phyloP scores from a whole-genome alignment of 2,113 vertebrate species.

The Sebastes fasciatus region DNA sequence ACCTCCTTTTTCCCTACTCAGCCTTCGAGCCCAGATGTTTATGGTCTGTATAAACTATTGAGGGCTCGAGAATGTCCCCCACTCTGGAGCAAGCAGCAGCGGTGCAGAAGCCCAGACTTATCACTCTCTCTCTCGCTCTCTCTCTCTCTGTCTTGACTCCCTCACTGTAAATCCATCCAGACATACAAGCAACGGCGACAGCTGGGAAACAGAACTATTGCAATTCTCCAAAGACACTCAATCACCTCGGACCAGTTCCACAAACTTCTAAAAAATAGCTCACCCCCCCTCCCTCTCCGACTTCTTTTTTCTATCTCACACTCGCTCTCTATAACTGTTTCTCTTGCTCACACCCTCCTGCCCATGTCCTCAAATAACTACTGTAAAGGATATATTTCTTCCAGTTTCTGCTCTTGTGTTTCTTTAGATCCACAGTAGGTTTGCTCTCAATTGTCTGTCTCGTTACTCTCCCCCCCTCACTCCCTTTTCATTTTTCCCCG shows the following conservation, averaged over 20 bases:
- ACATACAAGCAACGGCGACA: constrained; percentile 74
- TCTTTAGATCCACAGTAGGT: constrained; percentile 12
- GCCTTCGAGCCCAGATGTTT: constrained; percentile 84
- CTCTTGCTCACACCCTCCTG: constrained; percentile 32
- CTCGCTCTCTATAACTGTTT: constrained; percentile 38
- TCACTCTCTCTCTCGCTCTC: constrained; percentile 66
- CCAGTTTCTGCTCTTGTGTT: constrained; percentile 8
- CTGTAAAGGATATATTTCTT: constrained; percentile 16
- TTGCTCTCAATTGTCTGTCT: constrained; percentile 16
- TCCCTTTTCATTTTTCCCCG: neutral
- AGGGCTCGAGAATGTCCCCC: constrained; percentile 82
- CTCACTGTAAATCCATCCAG: constrained; percentile 79
- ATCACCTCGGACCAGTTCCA: constrained; percentile 73
- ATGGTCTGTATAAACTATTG: constrained; percentile 86
- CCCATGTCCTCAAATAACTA: constrained; percentile 52
- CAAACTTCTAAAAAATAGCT: constrained; percentile 49
- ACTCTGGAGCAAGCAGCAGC: constrained; percentile 71
- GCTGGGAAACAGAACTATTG: constrained; percentile 80
- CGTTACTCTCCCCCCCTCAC: neutral
- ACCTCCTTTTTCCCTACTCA: constrained; percentile 81
- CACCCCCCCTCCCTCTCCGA: neutral
- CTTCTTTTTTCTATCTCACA: constrained; percentile 31
- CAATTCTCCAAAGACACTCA: constrained; percentile 73
- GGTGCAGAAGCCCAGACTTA: constrained; percentile 80
- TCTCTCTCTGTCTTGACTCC: constrained; percentile 62